These are phyloP conservation scores for Hydrolagus colliei DNA, from an alignment of 2,797 vertebrate genomes.

Conservation along the genomic window DNA sequence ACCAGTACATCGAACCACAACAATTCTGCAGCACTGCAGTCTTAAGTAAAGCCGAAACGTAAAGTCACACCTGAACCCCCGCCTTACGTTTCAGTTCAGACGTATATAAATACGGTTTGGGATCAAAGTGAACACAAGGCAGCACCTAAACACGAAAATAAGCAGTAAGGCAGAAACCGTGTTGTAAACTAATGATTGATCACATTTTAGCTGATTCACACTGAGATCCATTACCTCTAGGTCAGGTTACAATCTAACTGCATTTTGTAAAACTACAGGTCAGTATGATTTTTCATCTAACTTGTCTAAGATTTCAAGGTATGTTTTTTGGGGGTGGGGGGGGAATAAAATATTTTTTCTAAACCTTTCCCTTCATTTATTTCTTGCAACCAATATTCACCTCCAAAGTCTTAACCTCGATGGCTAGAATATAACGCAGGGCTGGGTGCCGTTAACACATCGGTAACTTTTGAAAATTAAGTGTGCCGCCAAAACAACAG, in stretches of 20 bases:
- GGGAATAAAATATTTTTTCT: not conserved
- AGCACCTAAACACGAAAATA: constrained; percentile 65
- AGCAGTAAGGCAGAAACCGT: constrained; percentile 79
- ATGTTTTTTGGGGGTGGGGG: not conserved
- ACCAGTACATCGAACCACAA: not conserved
- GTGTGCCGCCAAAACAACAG: not conserved
- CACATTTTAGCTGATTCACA: constrained; percentile 23
- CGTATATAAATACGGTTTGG: constrained; percentile 41
- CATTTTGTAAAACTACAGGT: constrained; percentile 12
- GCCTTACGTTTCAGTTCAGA: constrained; percentile 52
- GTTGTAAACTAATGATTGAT: constrained; percentile 52
- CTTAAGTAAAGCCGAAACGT: constrained; percentile 10
- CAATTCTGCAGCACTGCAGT: constrained; percentile 10
- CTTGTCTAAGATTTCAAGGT: constrained; percentile 9
- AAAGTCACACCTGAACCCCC: constrained; percentile 12
- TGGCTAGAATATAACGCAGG: constrained; percentile 18
- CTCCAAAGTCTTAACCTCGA: constrained; percentile 14
- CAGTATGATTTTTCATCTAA: not conserved
- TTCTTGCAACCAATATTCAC: constrained; percentile 26
- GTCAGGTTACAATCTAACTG: constrained; percentile 11
- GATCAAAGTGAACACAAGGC: constrained; percentile 66
- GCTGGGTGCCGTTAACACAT: constrained; percentile 24
- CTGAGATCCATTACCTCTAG: constrained; percentile 18
- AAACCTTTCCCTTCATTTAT: constrained; percentile 13
- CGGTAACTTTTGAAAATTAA: constrained; percentile 28